Evolutionary conservation across 2,888 invertebrate genomes (phyloP).

Genomic region (Argynnis bischoffii): DNA sequence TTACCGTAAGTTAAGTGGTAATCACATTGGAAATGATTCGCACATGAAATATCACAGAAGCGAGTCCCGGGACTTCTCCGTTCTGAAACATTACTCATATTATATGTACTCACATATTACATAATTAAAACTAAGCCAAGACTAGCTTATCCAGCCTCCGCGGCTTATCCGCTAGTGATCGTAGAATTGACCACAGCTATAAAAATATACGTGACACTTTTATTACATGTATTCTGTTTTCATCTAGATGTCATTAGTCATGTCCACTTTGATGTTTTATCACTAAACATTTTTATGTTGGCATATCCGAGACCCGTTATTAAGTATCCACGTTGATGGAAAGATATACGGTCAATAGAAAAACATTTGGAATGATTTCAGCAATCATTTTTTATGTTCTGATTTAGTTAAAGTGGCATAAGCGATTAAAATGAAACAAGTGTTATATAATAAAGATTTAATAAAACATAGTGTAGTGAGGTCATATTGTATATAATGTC

Average conservation of each 20-base stretch:
- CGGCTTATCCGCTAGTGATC: conserved; percentile 40
- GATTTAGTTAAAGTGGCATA: conserved; percentile 37
- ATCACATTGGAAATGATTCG: too few species aligned
- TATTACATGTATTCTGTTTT: conserved; percentile 73
- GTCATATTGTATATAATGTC: not conserved
- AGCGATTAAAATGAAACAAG: conserved; percentile 37
- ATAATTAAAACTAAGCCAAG: conserved; percentile 16
- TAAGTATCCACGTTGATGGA: conserved; percentile 59
- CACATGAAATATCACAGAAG: too few species aligned
- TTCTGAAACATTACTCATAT: not conserved
- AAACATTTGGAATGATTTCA: conserved; percentile 47
- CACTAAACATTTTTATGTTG: conserved; percentile 68
- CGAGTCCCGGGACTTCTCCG: too few species aligned
- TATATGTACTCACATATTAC: not conserved
- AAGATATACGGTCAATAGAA: conserved; percentile 52
- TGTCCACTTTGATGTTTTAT: conserved; percentile 75
- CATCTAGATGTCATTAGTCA: conserved; percentile 75
- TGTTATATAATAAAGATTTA: not conserved
- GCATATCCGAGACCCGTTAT: conserved; percentile 58
- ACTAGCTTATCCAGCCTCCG: conserved; percentile 4
- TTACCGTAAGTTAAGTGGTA: too few species aligned
- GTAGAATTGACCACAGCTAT: conserved; percentile 48
- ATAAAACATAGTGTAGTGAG: not conserved
- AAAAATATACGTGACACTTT: conserved; percentile 72
- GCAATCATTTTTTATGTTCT: conserved; percentile 44